Conservation (phyloP, 2,888 invertebrate species). For the Morpho deidamia region DNA sequence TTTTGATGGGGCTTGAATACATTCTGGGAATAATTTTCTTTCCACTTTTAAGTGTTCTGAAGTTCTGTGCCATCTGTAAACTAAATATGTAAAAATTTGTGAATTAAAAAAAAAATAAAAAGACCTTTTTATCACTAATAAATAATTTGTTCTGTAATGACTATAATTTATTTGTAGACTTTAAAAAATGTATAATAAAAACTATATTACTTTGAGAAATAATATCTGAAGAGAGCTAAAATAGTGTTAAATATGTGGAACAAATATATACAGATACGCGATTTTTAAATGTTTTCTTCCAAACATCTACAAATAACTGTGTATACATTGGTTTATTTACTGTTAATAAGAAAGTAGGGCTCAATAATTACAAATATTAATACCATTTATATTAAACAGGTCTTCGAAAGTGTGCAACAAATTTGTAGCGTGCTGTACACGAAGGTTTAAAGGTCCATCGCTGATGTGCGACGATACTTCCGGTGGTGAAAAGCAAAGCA, state of each 20-base stretch:
- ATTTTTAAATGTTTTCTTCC: too few relatives aligned
- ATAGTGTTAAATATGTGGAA: too few relatives aligned
- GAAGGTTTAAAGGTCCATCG: slow-evolving; percentile 40
- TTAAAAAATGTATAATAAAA: too few relatives aligned
- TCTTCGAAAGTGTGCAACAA: slow-evolving; percentile 46
- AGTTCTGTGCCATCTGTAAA: slow-evolving; percentile 43
- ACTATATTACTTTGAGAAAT: too few relatives aligned
- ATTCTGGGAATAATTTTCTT: slow-evolving; percentile 61
- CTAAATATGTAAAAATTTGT: slow-evolving; percentile 35
- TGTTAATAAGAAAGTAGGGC: too few relatives aligned
- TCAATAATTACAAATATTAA: neutral
- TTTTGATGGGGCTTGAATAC: slow-evolving; percentile 60
- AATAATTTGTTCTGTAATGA: too few relatives aligned
- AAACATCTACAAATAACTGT: too few relatives aligned
- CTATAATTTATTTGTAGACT: too few relatives aligned
- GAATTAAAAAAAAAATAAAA: neutral
- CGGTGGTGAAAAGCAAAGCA: slow-evolving; percentile 42
- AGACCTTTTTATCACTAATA: too few relatives aligned
- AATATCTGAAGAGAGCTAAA: too few relatives aligned
- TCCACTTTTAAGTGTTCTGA: slow-evolving; percentile 57
- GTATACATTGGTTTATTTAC: too few relatives aligned
- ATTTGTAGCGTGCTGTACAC: slow-evolving; percentile 38
- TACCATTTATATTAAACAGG: slow-evolving; percentile 54
- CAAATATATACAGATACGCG: too few relatives aligned
- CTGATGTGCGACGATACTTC: slow-evolving; percentile 23